Conservation (phyloP, 2,797 vertebrate species). For the Lophius americanus region DNA sequence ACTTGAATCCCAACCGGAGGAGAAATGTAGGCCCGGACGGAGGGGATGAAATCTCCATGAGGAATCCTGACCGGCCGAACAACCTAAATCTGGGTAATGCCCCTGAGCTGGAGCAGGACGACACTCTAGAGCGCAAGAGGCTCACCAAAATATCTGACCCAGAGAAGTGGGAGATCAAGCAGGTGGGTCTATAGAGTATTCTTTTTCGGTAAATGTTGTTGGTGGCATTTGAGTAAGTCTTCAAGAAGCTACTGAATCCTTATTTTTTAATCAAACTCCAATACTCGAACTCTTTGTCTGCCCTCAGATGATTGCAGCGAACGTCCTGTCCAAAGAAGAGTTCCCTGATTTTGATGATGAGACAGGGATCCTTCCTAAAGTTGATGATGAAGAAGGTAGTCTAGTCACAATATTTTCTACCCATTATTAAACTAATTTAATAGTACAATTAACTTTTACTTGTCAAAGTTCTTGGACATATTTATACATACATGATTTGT, state of each 20-base stretch:
- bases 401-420: background rate
- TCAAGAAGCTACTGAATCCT: background rate
- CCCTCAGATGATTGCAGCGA: constrained; percentile 96
- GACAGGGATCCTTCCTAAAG: constrained; percentile 97
- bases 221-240: background rate
- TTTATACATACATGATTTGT: too few species aligned
- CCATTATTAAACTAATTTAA: background rate
- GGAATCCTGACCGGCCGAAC: constrained; percentile 94
- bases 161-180: constrained; percentile 99
- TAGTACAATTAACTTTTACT: too few species aligned
- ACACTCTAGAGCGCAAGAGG: constrained; percentile 93
- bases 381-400: constrained; percentile 97
- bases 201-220: background rate
- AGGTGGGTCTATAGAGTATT: constrained; percentile 76
- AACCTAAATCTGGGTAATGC: constrained; percentile 91
- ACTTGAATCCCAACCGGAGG: constrained; percentile 94
- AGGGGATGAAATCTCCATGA: constrained; percentile 90
- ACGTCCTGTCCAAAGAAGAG: constrained; percentile 97
- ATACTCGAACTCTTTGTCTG: background rate
- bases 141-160: constrained; percentile 98
- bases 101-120: constrained; percentile 92
- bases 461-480: too few species aligned
- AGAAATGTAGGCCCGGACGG: constrained; percentile 89
- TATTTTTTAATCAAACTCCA: background rate
- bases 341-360: constrained; percentile 99